Percentiles rank a stretch among this genome's conserved stretches.
phyloP scores from a whole-genome alignment of 2,113 vertebrate genomes.

The Epinephelus fuscoguttatus region DNA sequence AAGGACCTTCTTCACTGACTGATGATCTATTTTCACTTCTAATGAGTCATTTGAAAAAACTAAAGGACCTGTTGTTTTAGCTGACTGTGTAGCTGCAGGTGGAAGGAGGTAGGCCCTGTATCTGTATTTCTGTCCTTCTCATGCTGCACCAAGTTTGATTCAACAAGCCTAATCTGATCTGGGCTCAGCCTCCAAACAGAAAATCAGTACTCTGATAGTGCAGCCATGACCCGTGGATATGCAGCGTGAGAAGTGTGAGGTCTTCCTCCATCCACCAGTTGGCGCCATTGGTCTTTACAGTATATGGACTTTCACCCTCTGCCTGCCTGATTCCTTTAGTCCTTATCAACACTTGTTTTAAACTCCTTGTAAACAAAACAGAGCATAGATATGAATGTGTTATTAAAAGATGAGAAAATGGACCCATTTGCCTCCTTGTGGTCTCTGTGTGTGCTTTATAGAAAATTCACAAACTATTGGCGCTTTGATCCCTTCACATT shows the following conservation, averaged over 20 bases:
- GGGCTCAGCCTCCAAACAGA: not conserved
- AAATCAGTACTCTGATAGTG: not conserved
- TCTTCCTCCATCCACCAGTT: conserved; percentile 60
- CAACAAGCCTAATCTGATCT: conserved; percentile 14
- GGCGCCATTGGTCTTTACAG: conserved; percentile 73
- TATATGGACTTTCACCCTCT: conserved; percentile 84
- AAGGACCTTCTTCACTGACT: conserved; percentile 77
- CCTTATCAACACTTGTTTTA: conserved; percentile 86
- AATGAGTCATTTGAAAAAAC: conserved; percentile 73
- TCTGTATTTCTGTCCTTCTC: not conserved
- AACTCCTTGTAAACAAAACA: conserved; percentile 89
- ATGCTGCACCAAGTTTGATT: no score
- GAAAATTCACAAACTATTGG: no score
- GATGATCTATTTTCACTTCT: conserved; percentile 74
- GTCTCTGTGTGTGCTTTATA: conserved; percentile 28
- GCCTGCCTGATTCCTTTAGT: conserved; percentile 85
- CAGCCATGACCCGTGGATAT: not conserved
- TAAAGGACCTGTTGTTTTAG: conserved; percentile 81
- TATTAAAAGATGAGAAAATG: conserved; percentile 87
- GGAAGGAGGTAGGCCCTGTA: conserved; percentile 45
- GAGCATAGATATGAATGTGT: conserved; percentile 90
- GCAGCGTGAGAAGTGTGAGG: not conserved
- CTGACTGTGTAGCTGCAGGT: conserved; percentile 64
- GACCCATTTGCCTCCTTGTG: conserved; percentile 42
- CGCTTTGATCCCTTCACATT: no score